phyloP scores from a whole-genome alignment of 2,797 vertebrate species.

The Phalanger gymnotis region DNA sequence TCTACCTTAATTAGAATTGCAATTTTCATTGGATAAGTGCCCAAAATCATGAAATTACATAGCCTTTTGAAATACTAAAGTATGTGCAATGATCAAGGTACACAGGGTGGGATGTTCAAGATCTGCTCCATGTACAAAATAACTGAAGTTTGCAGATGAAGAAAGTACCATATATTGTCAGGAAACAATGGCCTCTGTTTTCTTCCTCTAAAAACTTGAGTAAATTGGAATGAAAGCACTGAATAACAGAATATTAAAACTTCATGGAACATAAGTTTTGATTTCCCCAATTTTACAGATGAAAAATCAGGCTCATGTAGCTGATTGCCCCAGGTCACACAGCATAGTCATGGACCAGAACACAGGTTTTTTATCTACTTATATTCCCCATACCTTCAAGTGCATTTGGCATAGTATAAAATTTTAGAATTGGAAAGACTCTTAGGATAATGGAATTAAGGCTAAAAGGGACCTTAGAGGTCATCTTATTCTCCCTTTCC shows the following conservation, averaged over 20 bases:
- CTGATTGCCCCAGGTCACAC: neutral
- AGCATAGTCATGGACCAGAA: neutral
- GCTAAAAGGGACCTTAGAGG: neutral
- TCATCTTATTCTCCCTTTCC: neutral
- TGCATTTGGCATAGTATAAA: neutral
- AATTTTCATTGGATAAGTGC: neutral
- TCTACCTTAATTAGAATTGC: neutral
- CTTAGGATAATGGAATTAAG: neutral
- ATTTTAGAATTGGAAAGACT: neutral
- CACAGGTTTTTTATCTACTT: neutral
- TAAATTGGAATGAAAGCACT: neutral
- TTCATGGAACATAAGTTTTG: neutral
- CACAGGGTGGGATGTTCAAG: neutral
- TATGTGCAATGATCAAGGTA: neutral
- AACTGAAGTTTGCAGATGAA: neutral
- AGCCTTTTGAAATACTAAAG: neutral
- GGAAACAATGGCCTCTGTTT: neutral
- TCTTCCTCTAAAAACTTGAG: neutral
- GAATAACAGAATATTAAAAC: neutral
- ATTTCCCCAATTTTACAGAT: neutral
- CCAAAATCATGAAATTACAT: neutral
- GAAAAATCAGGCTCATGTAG: neutral
- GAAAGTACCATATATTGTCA: neutral
- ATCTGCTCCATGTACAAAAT: neutral
- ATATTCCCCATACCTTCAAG: neutral